phyloP scores from a whole-genome alignment of 2,113 vertebrate species.

The Cavia porcellus region DNA sequence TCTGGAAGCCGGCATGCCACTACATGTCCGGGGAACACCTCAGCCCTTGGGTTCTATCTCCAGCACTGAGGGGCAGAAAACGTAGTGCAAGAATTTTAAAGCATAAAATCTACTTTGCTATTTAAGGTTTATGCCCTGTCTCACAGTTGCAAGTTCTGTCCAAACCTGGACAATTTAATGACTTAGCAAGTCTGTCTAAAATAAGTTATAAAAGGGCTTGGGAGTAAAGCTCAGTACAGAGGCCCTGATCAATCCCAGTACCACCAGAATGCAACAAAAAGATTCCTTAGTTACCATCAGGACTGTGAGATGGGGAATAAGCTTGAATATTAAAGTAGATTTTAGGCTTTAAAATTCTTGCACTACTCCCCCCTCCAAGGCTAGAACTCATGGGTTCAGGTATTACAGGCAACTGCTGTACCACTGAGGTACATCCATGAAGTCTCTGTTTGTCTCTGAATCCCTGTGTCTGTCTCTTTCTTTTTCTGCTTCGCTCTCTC shows the following conservation, averaged over 20 bases:
- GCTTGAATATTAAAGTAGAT: not conserved
- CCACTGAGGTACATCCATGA: not conserved
- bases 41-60: not conserved
- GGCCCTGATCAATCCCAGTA: not conserved
- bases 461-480: too few species aligned
- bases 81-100: not conserved
- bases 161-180: not conserved
- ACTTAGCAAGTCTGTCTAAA: not conserved
- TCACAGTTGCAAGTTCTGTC: not conserved
- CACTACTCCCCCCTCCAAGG: not conserved
- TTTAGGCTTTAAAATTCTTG: not conserved
- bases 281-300: conserved; percentile 31
- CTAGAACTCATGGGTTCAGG: not conserved
- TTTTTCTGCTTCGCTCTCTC: not conserved
- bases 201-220: not conserved
- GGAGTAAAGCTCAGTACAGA: not conserved
- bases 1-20: not conserved
- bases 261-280: not conserved
- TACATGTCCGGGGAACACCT: not conserved
- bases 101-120: not conserved
- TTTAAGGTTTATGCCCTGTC: not conserved
- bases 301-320: not conserved
- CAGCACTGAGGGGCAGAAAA: not conserved
- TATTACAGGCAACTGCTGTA: not conserved
- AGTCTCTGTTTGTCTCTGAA: not conserved